These are phyloP conservation scores for Trachelus stipa DNA, from an alignment of 2,888 invertebrate species.

Conservation along the genomic window DNA sequence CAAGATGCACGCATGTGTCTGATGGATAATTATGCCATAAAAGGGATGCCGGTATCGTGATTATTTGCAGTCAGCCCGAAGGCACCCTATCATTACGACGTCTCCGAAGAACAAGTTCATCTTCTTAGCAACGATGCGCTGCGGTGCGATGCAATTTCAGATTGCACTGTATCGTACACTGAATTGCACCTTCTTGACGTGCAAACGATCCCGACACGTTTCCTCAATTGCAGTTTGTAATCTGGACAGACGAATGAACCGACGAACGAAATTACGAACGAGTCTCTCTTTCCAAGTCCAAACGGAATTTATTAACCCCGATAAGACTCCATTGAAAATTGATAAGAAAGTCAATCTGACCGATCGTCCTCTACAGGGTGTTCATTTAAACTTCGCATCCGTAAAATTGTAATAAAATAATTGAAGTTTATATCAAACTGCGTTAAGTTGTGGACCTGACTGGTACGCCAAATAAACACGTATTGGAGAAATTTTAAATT, in stretches of 20 bases:
- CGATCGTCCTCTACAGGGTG: not conserved
- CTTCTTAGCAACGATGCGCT: not conserved
- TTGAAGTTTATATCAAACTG: not conserved
- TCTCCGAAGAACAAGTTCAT: not conserved
- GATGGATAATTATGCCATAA: not conserved
- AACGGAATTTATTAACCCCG: not conserved
- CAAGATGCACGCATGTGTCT: not conserved
- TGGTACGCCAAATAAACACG: not conserved
- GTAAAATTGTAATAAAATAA: not conserved
- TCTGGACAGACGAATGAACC: not conserved
- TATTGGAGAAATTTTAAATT: not conserved
- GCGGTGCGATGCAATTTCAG: not conserved
- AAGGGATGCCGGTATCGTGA: not conserved
- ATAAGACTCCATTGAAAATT: not conserved
- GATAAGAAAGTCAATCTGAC: not conserved
- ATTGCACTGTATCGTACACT: not conserved
- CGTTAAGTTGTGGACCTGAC: not conserved
- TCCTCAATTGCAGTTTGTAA: not conserved
- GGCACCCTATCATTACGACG: constrained; percentile 1
- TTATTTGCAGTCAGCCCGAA: not conserved
- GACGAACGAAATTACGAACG: not conserved
- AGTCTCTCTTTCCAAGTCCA: not conserved
- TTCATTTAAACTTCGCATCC: not conserved
- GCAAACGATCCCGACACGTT: not conserved
- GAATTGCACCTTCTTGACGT: constrained; percentile 2